phyloP scores from a whole-genome alignment of 2,797 vertebrate species.

The Fistularia commersonii region DNA sequence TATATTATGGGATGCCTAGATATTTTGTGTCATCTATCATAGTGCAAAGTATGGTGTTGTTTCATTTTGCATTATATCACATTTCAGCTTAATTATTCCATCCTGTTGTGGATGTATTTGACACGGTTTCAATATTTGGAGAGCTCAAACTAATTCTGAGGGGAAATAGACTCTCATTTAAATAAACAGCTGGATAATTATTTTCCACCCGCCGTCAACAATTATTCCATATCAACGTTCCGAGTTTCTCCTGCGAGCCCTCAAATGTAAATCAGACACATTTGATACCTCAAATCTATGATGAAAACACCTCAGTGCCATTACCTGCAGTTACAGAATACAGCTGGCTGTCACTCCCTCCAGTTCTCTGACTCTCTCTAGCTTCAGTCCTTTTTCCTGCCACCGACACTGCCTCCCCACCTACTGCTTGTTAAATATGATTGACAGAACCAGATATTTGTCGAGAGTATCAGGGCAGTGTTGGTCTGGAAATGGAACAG shows the following conservation, averaged over 20 bases:
- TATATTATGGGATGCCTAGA: too few relatives aligned
- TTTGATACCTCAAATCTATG: background rate
- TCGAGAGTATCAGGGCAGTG: slow-evolving; percentile 37
- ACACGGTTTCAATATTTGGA: slow-evolving; percentile 2
- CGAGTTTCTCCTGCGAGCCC: too few relatives aligned
- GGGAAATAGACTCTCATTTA: background rate
- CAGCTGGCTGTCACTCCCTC: slow-evolving; percentile 12
- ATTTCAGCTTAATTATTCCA: slow-evolving; percentile 23
- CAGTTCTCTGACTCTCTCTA: slow-evolving; percentile 9
- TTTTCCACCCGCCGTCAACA: too few relatives aligned
- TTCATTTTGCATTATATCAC: background rate
- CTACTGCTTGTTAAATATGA: slow-evolving; percentile 63
- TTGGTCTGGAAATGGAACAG: slow-evolving; percentile 37
- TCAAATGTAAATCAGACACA: too few relatives aligned
- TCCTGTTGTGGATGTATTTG: background rate
- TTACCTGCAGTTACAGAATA: background rate
- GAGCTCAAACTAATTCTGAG: too few relatives aligned
- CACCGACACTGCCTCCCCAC: slow-evolving; percentile 8
- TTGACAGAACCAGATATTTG: slow-evolving; percentile 47
- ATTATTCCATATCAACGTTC: too few relatives aligned
- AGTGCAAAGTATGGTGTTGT: too few relatives aligned
- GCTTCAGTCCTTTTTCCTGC: slow-evolving; percentile 10
- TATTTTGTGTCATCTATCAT: too few relatives aligned
- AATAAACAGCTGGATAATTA: too few relatives aligned
- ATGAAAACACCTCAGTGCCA: too few relatives aligned